Base-by-base conservation (phyloP, 2,888 invertebrate species). In the Hirtodrosophila trivittata region DNA sequence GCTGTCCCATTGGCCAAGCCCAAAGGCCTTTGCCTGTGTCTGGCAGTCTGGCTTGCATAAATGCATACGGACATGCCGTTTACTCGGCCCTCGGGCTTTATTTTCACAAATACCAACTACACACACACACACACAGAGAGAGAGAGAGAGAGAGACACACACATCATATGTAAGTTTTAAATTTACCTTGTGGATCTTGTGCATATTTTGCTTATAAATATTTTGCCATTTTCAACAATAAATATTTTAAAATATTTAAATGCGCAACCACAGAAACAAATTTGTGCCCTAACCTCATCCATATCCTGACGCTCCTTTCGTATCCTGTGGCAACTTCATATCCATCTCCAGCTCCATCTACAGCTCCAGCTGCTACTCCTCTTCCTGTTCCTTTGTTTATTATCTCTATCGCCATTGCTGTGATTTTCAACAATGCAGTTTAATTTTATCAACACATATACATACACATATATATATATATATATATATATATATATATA, bases 171-270 rank as follows among this genome's bases (percentile, higher is more conserved):
- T 13, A 43, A 13, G 55, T 26, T 38, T 55, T 55, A 46, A 54
- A 38, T 41, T 55, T 50, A 47, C 33, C 37, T 66, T 42, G 30
- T 56, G 47, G 33, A 52, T 56, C 57, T 68, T 73, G 55, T 69
- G 81, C 81, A 77, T 80, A 80, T 73, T 65, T 60, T 54, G 58
- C 74, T 63, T 67, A 80, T 77, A 77, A 81, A 77, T 81, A 81
- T 77, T 81, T 77, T 66, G 58, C 35, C 59, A 77, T 77, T 81
- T 80, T 77, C 69, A 74, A 67, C 77, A 77, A 77, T 80, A 80
- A 77, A 77, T 77, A 77, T 77, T 77, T 80, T 73, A 65, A 80
- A 69, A 77, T 77, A 80, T 77, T 77, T 80, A 77, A 80, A 77
- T 77, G 67, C 51, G 54, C 43, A 65, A 55, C 73, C 72, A 66